phyloP scores from a whole-genome alignment of 1,140 invertebrate species.

The Drosophila elegans region DNA sequence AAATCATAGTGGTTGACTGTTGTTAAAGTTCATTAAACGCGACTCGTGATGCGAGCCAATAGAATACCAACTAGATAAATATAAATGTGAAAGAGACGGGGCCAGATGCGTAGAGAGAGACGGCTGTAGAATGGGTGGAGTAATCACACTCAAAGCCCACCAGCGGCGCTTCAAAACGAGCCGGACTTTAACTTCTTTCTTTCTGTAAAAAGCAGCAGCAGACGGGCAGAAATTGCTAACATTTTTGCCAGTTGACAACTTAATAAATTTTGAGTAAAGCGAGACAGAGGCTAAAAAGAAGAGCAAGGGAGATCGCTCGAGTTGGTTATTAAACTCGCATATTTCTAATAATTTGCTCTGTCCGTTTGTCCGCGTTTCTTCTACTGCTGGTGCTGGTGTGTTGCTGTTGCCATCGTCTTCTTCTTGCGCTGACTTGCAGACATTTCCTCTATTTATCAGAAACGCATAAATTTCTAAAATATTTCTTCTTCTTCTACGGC shows the following conservation, averaged over 20 bases:
- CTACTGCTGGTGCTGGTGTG: constrained; percentile 13
- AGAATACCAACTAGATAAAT: constrained; percentile 35
- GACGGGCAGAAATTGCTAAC: constrained; percentile 65
- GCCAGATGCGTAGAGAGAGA: constrained; percentile 18
- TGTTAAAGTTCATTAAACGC: constrained; percentile 78
- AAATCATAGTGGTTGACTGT: constrained; percentile 76
- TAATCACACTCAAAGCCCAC: constrained; percentile 41
- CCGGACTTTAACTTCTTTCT: constrained; percentile 26
- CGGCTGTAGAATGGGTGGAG: constrained; percentile 20
- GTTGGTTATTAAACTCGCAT: constrained; percentile 80
- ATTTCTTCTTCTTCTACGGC: constrained; percentile 55
- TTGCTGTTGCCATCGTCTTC: constrained; percentile 11
- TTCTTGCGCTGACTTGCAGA: constrained; percentile 37
- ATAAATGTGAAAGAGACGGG: constrained; percentile 1
- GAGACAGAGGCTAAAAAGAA: constrained; percentile 1
- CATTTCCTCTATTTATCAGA: constrained; percentile 82
- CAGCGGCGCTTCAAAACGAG: constrained; percentile 38
- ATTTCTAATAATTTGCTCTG: constrained; percentile 77
- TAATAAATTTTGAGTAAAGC: constrained; percentile 74
- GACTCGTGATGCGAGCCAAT: constrained; percentile 13
- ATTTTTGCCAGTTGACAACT: constrained; percentile 81
- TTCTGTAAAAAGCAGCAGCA: not conserved
- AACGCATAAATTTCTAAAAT: constrained; percentile 83
- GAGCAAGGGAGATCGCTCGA: constrained; percentile 44
- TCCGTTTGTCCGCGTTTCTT: constrained; percentile 21